Base-by-base conservation (phyloP, 2,113 vertebrate species). In the Strix aluco region DNA sequence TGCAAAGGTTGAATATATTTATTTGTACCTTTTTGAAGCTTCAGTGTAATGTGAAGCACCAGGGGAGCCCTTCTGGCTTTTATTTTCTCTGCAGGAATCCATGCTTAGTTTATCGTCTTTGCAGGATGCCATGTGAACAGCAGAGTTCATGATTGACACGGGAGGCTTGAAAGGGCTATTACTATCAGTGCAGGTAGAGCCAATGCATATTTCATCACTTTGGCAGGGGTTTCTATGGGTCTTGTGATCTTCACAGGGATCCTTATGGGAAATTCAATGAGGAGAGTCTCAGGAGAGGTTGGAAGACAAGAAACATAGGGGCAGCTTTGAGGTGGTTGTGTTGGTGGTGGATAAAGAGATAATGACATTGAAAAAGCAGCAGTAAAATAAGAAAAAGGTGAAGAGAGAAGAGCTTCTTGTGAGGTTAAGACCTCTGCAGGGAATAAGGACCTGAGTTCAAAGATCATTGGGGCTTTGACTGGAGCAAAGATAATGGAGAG, bases 11-110 rank as follows among this genome's bases (percentile, higher is more conserved):
- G 36, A 92, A 70, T 86, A 7, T 20, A 49, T 95, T 96, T 94
- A 52, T 72, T 34, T 32, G 23, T 59, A 44, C 30, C 6, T 80
- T 90, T 93, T 19, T 82, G 81, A 96, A 89, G 86, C 47, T 75
- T 82, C 42, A 12, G 21, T 26, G 72, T 93, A 71, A 87, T 74
- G 44, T 52, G 71, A 92, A 77, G 54, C 88, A 92, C 62, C 81
- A 66, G 61, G 71, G 92, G 93, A 94, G 26, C 55, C 71, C 67
- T 94, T 94, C 69, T 5, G 8, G 83, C 73, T 92, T 95, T 87
- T 70, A 86, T 96, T 94, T 96, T 86, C 92, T 96, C 96, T 78
- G 8, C 44, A 40, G 94, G 91, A 94, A 13, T 52, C 82, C 2
- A 1, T 92, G 88, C 54, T 94, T 49, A 52, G 66, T 96, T 95